Evolutionary conservation across 2,888 invertebrate genomes (phyloP), one percentile per base, ranked within the genome.

Genomic region (Dorcus hopei): DNA sequence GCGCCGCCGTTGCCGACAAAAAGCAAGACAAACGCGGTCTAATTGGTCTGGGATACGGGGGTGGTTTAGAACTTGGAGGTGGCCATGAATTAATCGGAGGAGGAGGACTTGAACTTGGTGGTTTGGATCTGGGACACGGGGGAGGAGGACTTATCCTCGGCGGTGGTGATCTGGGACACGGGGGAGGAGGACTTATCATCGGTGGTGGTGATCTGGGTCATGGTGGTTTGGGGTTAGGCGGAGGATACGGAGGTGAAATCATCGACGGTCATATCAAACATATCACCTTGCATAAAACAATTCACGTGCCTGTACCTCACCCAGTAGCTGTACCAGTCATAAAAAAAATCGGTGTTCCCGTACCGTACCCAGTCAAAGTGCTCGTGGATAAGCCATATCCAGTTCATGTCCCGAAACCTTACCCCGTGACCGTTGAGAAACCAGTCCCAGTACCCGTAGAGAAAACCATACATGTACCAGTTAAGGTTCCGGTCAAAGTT

Each of bases 221-320:
- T n/a, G 68, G 65, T 0, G 62, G 61, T 8, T 65, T 62, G 43
- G 48, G 61, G 7, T 57, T 54, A 9, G 64, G 63, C 38, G 65
- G 64, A 38, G 54, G 58, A 23, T 54, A 54, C 3, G 58, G 54
- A 2, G 66, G 65, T 9, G 68, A 65, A 54, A 42, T 58, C 4
- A 65, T 55, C 26, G 63, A 69, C 53, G 68, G 66, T 11, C 61
- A 65, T 5, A 57, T 64, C 45, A 71, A 70, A 57, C 81, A 86
- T 64, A 80, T 87, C 74, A 87, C 87, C 49, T 79, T 87, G 49
- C 81, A 85, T 62, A 87, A 87, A 75, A 84, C 84, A 65, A 81
- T 85, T 49, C 83, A 81, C 39, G 80, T 83, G 63, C 85, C 79
- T 39, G 79, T 80, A 58, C 82, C 82, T 65, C 62, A 89, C 76